Evolutionary conservation across 2,797 vertebrate genomes (phyloP).

Genomic region (Enteromius thamalakanensis): DNA sequence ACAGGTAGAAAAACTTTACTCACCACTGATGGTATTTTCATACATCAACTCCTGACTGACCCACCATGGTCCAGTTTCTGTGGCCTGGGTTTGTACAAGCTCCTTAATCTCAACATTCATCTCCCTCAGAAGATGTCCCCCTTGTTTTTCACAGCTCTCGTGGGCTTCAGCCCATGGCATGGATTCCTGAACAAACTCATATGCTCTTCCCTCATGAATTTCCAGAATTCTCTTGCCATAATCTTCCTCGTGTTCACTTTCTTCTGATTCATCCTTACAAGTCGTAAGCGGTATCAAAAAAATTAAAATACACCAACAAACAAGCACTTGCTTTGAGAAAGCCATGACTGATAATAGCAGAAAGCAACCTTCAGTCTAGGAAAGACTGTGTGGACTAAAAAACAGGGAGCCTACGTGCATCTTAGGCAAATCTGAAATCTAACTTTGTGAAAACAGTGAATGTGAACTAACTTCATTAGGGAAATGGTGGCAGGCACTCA

Average conservation of each 20-base stretch:
- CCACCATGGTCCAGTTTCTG: conserved; percentile 70
- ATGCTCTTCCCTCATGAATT: conserved; percentile 63
- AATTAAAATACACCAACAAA: conserved; percentile 68
- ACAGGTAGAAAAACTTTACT: conserved; percentile 55
- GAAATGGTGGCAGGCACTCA: conserved; percentile 76
- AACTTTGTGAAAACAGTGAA: conserved; percentile 72
- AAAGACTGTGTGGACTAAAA: conserved; percentile 43
- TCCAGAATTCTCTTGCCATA: conserved; percentile 42
- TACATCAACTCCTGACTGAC: conserved; percentile 57
- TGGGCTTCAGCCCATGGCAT: conserved; percentile 70
- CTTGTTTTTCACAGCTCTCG: conserved; percentile 63
- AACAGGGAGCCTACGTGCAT: conserved; percentile 56
- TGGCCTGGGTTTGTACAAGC: conserved; percentile 60
- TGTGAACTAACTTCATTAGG: conserved; percentile 76
- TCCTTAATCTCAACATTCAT: conserved; percentile 53
- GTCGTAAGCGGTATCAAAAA: conserved; percentile 56
- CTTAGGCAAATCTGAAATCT: conserved; percentile 72
- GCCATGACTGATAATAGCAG: conserved; percentile 64
- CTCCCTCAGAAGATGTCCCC: conserved; percentile 70
- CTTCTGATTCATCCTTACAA: conserved; percentile 29
- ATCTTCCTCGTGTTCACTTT: neutral
- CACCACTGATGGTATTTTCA: conserved; percentile 58
- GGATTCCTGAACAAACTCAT: conserved; percentile 66
- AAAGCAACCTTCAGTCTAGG: conserved; percentile 54
- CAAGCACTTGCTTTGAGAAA: conserved; percentile 43